Conservation (phyloP, 1,140 invertebrate species). For the Diachasma alloeum region DNA sequence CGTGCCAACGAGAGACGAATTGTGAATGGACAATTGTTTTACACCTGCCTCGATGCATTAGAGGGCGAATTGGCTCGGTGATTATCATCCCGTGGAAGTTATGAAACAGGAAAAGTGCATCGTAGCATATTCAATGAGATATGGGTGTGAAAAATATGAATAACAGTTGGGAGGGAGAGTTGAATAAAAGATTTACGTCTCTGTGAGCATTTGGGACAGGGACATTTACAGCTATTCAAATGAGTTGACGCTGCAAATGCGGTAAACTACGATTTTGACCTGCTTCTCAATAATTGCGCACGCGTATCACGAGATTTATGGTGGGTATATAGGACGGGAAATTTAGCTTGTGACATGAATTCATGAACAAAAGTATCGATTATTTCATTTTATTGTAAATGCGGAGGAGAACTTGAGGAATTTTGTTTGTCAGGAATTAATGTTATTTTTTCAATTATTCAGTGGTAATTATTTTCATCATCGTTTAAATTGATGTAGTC, state of each 20-base stretch:
- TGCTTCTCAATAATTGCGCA: conserved; percentile 10
- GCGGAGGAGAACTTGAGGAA: not conserved
- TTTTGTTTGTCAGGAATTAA: too few species aligned
- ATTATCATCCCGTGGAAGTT: not conserved
- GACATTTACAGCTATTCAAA: conserved; percentile 4
- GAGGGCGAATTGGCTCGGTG: not conserved
- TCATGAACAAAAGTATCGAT: not conserved
- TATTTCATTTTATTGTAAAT: not conserved
- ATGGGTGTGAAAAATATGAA: not conserved
- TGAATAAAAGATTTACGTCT: conserved; percentile 7
- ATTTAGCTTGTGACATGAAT: not conserved
- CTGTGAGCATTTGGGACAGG: conserved; percentile 2
- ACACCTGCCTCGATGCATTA: not conserved
- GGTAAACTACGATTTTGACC: conserved; percentile 17
- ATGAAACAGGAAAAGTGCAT: conserved; percentile 9
- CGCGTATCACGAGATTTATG: not conserved
- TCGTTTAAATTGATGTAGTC: too few species aligned
- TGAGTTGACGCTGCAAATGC: not conserved
- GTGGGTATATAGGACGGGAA: not conserved
- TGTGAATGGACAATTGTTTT: conserved; percentile 4
- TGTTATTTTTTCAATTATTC: not conserved
- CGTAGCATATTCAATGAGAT: not conserved
- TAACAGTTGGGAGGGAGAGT: not conserved
- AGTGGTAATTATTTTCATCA: too few species aligned
- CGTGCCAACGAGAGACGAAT: not conserved